A percentile compares a stretch with the other conserved stretches of the same genome.
phyloP scores from a whole-genome alignment of 2,113 vertebrate species.

The Aspidoscelis tigris region DNA sequence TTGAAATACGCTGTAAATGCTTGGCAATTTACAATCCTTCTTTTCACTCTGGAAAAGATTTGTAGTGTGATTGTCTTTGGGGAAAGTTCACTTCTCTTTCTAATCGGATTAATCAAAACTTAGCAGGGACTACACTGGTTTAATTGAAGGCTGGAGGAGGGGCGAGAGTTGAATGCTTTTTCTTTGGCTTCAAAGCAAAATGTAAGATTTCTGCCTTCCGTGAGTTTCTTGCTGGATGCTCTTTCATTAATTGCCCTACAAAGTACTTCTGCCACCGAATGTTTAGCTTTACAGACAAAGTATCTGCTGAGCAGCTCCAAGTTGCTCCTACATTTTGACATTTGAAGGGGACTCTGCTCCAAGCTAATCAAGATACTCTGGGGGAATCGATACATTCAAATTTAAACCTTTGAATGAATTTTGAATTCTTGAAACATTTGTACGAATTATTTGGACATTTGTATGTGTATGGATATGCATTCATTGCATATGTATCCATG shows the following conservation, averaged over 20 bases:
- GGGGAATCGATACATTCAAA: not conserved
- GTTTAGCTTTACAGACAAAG: no score
- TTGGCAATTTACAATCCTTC: slow-evolving; percentile 18
- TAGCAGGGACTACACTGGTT: not conserved
- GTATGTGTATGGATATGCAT: no score
- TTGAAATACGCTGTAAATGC: slow-evolving; percentile 48
- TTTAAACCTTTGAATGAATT: no score
- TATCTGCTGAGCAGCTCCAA: no score
- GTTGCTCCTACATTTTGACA: not conserved
- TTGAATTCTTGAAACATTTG: no score
- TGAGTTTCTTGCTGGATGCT: not conserved
- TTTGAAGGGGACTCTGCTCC: not conserved
- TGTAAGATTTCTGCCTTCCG: not conserved
- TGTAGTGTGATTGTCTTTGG: not conserved
- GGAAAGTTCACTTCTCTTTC: not conserved
- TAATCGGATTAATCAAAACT: slow-evolving; percentile 3
- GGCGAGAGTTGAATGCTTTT: not conserved
- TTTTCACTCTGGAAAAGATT: slow-evolving; percentile 38
- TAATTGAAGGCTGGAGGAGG: not conserved
- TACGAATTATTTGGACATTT: no score
- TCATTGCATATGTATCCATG: no score
- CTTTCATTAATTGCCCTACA: not conserved
- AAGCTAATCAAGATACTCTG: no score
- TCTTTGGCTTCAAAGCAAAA: not conserved
- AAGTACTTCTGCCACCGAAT: not conserved